phyloP scores from a whole-genome alignment of 2,888 invertebrate genomes.

The Noctua comes region DNA sequence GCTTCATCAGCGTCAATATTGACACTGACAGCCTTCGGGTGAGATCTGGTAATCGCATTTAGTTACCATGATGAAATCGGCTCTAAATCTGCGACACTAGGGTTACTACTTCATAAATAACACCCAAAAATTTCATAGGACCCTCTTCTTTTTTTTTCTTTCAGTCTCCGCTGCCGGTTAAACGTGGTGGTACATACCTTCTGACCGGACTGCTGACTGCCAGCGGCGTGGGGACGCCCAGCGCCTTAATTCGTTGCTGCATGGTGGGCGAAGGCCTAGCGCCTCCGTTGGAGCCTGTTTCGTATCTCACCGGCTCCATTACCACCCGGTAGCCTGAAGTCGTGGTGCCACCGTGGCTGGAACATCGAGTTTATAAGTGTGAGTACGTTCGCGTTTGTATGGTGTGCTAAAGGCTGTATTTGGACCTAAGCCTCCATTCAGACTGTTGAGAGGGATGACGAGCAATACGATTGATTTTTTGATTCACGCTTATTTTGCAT shows the following conservation, averaged over 20 bases:
- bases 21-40: neutral
- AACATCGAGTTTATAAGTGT: constrained; percentile 40
- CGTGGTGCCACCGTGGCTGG: constrained; percentile 86
- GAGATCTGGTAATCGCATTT: neutral
- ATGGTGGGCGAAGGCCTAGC: constrained; percentile 94
- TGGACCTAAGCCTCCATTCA: neutral
- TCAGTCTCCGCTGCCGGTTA: constrained; percentile 63
- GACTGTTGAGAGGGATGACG: neutral
- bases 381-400: neutral
- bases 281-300: constrained; percentile 83
- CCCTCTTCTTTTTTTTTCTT: constrained; percentile 36
- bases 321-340: constrained; percentile 88
- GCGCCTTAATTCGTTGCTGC: constrained; percentile 97
- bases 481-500: neutral
- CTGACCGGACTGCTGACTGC: constrained; percentile 96
- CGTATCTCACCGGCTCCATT: constrained; percentile 87
- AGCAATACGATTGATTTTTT: neutral
- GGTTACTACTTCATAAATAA: neutral
- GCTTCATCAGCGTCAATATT: neutral
- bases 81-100: neutral
- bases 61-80: neutral
- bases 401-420: neutral
- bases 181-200: constrained; percentile 90
- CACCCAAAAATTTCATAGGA: neutral
- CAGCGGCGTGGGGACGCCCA: constrained; percentile 97